Base-by-base conservation (phyloP, 2,797 vertebrate genomes). In the Mycteria americana region DNA sequence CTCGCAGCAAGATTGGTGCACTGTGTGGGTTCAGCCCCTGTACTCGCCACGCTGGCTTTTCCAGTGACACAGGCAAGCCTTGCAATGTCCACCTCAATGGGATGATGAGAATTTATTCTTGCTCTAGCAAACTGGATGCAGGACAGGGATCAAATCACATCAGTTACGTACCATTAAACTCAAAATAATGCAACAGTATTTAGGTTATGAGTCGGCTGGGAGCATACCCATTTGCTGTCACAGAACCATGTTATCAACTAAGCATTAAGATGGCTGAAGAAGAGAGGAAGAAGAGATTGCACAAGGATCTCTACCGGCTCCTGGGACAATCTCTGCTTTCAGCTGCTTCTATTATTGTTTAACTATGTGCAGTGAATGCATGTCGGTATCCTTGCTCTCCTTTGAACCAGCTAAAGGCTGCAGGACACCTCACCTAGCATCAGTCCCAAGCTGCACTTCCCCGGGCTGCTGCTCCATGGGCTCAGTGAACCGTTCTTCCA, bases 1-100 rank as follows among this genome's bases (percentile, higher is more conserved):
- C 63, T 60, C 3, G 0, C 18, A n/a, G 25, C 17, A 60, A 62
- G 16, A 17, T 21, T 0, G 0, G 28, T 39, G 41, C 28, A 11
- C 22, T 45, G 18, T 28, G 31, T 43, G 64, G 18, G 18, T n/a
- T 69, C 41, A 54, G 41, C 23, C 17, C 37, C 37, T 73, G 15
- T 30, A 27, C 8, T 37, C 6, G 0, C 12, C 57, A 37, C 67
- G 31, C 7, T 70, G 53, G 8, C 11, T 75, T 77, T 59, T 76
- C 39, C n/a, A 45, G 28, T 16, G 35, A 25, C 50, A 25, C 22
- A 72, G 33, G 19, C 10, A 43, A 67, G 28, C 27, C 41, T 74
- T 60, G 62, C 5, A 24, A 65, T 7, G 25, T 35, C 22, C 33
- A 60, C 46, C 19, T 54, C 19, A 37, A 23, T 3, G 13, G 16